A percentile compares a stretch with the other conserved stretches of the same genome.
Evolutionary conservation across 1,140 invertebrate species (phyloP).

Genomic region (Euwallacea similis): DNA sequence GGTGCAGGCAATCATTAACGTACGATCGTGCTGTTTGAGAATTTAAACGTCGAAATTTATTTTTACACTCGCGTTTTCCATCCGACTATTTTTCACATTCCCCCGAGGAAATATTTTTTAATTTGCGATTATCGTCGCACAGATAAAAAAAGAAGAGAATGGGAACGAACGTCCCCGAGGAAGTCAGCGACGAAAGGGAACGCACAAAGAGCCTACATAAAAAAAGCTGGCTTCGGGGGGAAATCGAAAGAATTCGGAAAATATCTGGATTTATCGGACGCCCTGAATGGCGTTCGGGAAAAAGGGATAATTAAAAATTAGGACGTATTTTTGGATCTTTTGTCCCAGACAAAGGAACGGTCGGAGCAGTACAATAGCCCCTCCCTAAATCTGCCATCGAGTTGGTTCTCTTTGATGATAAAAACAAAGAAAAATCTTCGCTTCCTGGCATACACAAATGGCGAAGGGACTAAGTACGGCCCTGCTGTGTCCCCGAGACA

Average conservation of each 20-base stretch:
- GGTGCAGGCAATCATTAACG: no score
- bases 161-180: background rate
- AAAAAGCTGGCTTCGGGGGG: slow-evolving; percentile 7
- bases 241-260: slow-evolving; percentile 23
- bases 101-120: slow-evolving; percentile 30
- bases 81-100: slow-evolving; percentile 13
- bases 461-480: background rate
- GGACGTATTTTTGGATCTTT: slow-evolving; percentile 22
- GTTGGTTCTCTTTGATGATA: background rate
- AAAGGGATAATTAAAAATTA: slow-evolving; percentile 34
- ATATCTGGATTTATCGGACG: slow-evolving; percentile 26
- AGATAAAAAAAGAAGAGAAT: slow-evolving; percentile 22
- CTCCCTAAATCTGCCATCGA: background rate
- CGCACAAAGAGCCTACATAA: slow-evolving; percentile 15
- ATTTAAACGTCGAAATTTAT: no score
- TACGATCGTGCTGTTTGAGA: no score
- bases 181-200: background rate
- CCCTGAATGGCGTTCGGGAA: slow-evolving; percentile 15
- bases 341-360: slow-evolving; percentile 9
- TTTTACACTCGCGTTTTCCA: no score
- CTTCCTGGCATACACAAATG: no score
- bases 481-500: slow-evolving; percentile 19
- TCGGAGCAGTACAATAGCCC: slow-evolving; percentile 3
- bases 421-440: slow-evolving; percentile 1
- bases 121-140: slow-evolving; percentile 35